Conservation (phyloP, 2,113 vertebrate genomes). For the Pongo abelii region DNA sequence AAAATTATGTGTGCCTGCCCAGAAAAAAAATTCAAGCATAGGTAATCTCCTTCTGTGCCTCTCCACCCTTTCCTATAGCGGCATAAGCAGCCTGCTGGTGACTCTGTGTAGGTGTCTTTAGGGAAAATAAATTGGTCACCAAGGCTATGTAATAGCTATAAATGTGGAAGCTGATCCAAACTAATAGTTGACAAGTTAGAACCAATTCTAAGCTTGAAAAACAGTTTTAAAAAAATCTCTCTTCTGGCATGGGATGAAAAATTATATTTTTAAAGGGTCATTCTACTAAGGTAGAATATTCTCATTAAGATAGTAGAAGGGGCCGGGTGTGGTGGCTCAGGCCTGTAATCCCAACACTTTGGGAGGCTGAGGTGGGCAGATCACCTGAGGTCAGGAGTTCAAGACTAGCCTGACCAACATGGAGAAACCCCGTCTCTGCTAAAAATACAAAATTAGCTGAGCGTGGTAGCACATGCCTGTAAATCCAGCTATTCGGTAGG, state of each 20-base stretch:
- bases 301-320: not conserved
- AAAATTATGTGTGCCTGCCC: conserved; percentile 36
- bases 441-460: too few species aligned
- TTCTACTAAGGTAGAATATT: conserved; percentile 26
- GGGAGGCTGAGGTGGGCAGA: too few species aligned
- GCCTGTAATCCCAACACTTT: too few species aligned
- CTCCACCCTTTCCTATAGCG: not conserved
- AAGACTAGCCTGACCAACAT: too few species aligned
- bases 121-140: conserved; percentile 21
- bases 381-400: too few species aligned
- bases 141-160: not conserved
- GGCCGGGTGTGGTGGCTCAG: too few species aligned
- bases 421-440: too few species aligned
- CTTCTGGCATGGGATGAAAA: conserved; percentile 16
- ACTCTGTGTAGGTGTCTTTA: not conserved
- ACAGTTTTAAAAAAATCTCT: not conserved
- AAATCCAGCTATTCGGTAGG: too few species aligned
- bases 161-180: conserved; percentile 3
- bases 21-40: conserved; percentile 59
- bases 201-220: conserved; percentile 31
- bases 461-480: too few species aligned
- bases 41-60: not conserved
- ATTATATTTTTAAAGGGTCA: not conserved
- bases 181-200: not conserved
- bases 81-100: not conserved